Evolutionary conservation across 64 coral and sea anemone genomes (phyloP).

Genomic region (Exaiptasia diaphana): DNA sequence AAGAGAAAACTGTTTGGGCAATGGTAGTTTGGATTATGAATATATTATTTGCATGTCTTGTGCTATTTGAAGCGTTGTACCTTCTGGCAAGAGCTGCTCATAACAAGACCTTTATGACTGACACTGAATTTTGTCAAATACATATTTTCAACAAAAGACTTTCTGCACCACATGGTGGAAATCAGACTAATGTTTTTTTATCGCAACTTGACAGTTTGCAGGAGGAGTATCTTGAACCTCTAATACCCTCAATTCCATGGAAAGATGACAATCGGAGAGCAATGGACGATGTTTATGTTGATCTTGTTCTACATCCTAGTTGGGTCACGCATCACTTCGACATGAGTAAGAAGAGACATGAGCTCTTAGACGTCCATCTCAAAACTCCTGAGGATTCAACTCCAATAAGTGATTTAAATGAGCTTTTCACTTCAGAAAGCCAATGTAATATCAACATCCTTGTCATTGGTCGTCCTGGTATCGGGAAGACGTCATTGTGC

Average conservation of each 20-base stretch:
- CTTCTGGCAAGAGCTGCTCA: not conserved
- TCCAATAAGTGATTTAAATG: not conserved
- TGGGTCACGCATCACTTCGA: not conserved
- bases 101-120: not conserved
- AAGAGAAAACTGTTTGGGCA: not conserved
- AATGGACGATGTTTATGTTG: constrained; percentile 22
- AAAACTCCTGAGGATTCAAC: not conserved
- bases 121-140: constrained; percentile 18
- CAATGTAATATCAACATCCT: constrained; percentile 9
- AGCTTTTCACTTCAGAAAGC: constrained; percentile 11
- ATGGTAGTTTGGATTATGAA: not conserved
- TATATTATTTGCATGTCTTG: not conserved
- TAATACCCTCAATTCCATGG: not conserved
- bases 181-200: not conserved
- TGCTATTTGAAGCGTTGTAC: constrained; percentile 3
- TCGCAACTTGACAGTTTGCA: not conserved
- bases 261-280: not conserved
- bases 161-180: not conserved
- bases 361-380: not conserved
- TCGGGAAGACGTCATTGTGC: constrained; percentile 22
- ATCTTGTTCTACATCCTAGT: constrained; percentile 23
- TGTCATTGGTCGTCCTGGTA: constrained; percentile 24
- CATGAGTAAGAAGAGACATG: constrained; percentile 5
- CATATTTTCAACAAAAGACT: constrained; percentile 11
- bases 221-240: constrained; percentile 6